Evolutionary conservation across 2,888 invertebrate genomes (phyloP), one percentile per base, ranked within the genome.

Genomic region (Sesamia inferens): DNA sequence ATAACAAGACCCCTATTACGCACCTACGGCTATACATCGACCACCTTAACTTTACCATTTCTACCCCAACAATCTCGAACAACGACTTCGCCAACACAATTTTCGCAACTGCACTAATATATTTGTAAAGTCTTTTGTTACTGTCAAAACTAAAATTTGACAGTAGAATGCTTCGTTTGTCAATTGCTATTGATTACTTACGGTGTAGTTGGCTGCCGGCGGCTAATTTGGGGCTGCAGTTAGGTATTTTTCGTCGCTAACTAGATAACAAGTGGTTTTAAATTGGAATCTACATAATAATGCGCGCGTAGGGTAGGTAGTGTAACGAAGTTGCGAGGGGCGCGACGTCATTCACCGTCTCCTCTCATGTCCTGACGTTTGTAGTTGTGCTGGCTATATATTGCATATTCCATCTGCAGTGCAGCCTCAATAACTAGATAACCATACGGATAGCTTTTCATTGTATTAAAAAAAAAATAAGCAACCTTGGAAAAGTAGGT

Each of bases 211-310:
- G 92, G 88, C 93, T 91, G 96, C 96, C 96, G 89, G 86, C 84
- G 96, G 96, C 95, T 93, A 94, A 93, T 93, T 91, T 92, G 89
- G 95, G 93, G 65, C 78, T 90, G 87, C 85, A 90, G 90, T 90
- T 95, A 95, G 95, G 94, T 94, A 95, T 96, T 96, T 95, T 95
- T 95, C 93, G 93, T 90, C 90, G 89, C 94, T 96, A 96, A 96
- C 96, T 96, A 96, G 95, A 95, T 96, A 96, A 96, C 96, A 95
- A 96, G 96, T 96, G 96, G 96, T 94, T 96, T 95, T 92, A 95
- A 96, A 96, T 96, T 96, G 94, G 92, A 92, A 96, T 96, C 94
- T 96, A 93, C 96, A 96, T 96, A 94, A 95, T 95, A 95, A 95
- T 95, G 91, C 85, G 90, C 76, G 79, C 79, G 83, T 88, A 89